Base-by-base conservation (phyloP, 2,797 vertebrate species). In the Tadarida brasiliensis region DNA sequence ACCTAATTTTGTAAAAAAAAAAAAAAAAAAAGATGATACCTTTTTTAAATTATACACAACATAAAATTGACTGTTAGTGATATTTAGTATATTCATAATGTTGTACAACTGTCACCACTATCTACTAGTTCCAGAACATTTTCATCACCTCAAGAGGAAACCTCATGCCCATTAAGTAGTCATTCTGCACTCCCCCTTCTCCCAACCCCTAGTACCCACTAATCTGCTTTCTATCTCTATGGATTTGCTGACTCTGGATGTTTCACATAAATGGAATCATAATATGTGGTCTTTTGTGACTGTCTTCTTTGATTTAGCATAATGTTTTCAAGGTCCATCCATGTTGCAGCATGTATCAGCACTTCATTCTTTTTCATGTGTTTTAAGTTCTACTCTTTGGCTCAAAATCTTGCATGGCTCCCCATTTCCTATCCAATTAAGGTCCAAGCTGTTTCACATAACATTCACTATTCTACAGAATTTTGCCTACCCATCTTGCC, bases 361-460 rank as follows among this genome's bases (percentile, higher is more conserved):
- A 85, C 71, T 78, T 89, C 56, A 71, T 74, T 80, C n/a, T 26
- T 84, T 70, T 54, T 14, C 20, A 47, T 19, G 30, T 35, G 51
- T 80, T 96, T 88, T 76, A 95, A 61, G 85, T 85, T 63, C 47
- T 61, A 57, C 26, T 94, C 84, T 70, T 97, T 35, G 26, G 35
- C 83, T 92, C 56, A 39, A 83, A 83, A 20, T 54, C 65, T 35
- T 33, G 7, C 47, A 16, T 82, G 61, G 47, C 11, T 85, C 20
- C 11, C 24, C 16, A 1, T 30, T 89, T 61, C 56, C 67, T 59
- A 20, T 24, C 17, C 30, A 47, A 26, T 44, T 22, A 14, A 86
- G 90, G 51, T 35, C 12, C 11, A 6, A 39, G 33, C n/a, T 77
- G 26, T 22, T 19, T 49, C n/a, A 51, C 0, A 3, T 11, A 59